Evolutionary conservation across 2,113 vertebrate species (phyloP).

Genomic region (Odocoileus virginianus): DNA sequence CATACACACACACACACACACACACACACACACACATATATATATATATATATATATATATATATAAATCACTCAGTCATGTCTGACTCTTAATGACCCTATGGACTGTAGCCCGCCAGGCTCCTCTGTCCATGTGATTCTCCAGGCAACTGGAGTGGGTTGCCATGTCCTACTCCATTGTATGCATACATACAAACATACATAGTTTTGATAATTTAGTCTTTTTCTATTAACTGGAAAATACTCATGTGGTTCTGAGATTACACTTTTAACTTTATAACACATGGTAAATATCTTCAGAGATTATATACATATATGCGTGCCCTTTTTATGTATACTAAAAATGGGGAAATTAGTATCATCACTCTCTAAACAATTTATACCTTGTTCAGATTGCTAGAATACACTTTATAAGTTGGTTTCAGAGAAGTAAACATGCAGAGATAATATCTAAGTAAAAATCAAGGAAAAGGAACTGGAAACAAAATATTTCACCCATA

Average conservation of each 20-base stretch:
- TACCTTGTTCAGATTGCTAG: not conserved
- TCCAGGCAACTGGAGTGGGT: not conserved
- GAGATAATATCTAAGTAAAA: conserved; percentile 3
- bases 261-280: not conserved
- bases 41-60: not conserved
- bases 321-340: not conserved
- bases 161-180: not conserved
- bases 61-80: not conserved
- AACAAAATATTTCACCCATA: not conserved
- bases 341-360: not conserved
- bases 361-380: not conserved
- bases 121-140: not conserved
- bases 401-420: not conserved
- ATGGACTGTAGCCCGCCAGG: not conserved
- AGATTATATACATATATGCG: not conserved
- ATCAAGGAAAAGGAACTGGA: not conserved
- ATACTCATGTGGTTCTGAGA: not conserved
- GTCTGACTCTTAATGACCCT: not conserved
- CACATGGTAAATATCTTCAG: not conserved
- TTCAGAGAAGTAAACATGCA: not conserved
- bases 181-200: not conserved
- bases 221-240: not conserved
- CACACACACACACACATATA: not conserved
- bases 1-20: not conserved
- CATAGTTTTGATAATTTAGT: not conserved